Evolutionary conservation across 92 coral and sea anemone species (phyloP).

Genomic region (Diadumene lineata): DNA sequence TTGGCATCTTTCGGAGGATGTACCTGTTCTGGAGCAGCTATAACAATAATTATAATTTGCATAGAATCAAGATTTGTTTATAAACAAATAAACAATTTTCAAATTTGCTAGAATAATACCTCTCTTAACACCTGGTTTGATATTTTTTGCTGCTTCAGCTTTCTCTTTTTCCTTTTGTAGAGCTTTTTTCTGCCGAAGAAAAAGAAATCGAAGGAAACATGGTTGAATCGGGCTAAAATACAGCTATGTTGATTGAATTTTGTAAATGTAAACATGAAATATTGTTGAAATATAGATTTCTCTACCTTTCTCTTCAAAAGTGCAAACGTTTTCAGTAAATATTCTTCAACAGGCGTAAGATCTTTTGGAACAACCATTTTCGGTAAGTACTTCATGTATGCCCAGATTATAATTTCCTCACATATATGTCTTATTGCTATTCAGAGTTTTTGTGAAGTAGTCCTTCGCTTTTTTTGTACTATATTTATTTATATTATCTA

Average conservation of each 20-base stretch:
- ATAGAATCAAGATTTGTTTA: neutral
- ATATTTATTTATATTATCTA: no score
- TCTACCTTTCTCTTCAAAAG: slow-evolving; percentile 79
- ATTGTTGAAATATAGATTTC: no score
- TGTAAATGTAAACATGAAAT: neutral
- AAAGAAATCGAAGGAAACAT: no score
- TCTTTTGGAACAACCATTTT: slow-evolving; percentile 81
- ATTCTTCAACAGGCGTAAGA: slow-evolving; percentile 92
- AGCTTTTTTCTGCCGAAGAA: slow-evolving; percentile 58
- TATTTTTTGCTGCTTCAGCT: slow-evolving; percentile 53
- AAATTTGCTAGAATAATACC: no score
- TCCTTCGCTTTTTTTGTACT: no score
- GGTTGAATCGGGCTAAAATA: no score
- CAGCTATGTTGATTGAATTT: no score
- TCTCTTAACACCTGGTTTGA: slow-evolving; percentile 82
- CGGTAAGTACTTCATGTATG: no score
- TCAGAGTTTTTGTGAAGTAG: no score
- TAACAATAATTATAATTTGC: neutral
- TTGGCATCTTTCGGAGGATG: slow-evolving; percentile 95
- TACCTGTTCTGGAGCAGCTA: slow-evolving; percentile 44
- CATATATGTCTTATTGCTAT: no score
- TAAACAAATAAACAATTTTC: neutral
- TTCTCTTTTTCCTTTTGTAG: slow-evolving; percentile 90
- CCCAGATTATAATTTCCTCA: no score
- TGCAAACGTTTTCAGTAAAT: slow-evolving; percentile 79